Evolutionary conservation across 2,113 vertebrate species (phyloP).

Genomic region (Dasyornis broadbenti): DNA sequence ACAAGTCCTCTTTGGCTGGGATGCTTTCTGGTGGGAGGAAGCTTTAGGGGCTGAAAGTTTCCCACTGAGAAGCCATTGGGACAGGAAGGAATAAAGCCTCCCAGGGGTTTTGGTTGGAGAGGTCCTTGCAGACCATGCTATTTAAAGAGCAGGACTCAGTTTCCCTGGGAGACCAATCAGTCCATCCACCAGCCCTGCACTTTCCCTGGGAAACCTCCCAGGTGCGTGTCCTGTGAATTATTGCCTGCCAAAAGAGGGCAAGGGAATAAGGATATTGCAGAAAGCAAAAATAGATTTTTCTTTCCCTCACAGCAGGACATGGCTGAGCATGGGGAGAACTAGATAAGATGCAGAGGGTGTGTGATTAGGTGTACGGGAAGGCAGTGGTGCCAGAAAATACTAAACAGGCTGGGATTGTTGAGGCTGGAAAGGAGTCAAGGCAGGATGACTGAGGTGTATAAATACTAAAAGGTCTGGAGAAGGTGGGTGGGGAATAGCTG

Average conservation of each 20-base stretch:
- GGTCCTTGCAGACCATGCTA: rapidly evolving
- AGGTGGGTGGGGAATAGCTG: not conserved
- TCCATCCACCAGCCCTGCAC: not conserved
- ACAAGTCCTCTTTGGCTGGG: not conserved
- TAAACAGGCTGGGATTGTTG: not conserved
- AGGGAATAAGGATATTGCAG: not conserved
- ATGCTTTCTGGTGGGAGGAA: not conserved
- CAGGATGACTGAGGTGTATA: not conserved
- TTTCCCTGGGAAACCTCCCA: not conserved
- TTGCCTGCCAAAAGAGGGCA: not conserved
- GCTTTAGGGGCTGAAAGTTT: not conserved
- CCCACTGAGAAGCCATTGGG: not conserved
- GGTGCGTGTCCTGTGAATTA: rapidly evolving
- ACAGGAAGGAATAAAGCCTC: not conserved
- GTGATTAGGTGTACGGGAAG: not conserved
- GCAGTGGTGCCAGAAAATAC: not conserved
- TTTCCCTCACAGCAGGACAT: not conserved
- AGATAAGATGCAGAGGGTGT: not conserved
- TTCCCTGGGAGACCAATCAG: not conserved
- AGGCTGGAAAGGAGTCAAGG: not conserved
- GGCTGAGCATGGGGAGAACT: not conserved
- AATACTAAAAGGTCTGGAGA: not conserved
- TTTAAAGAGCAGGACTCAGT: not conserved
- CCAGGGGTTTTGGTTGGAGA: not conserved
- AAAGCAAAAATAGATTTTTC: not conserved